A percentile compares a stretch with the other conserved stretches of the same genome.
Conservation (phyloP, 2,797 vertebrate species). For the Arctocebus calabarensis region DNA sequence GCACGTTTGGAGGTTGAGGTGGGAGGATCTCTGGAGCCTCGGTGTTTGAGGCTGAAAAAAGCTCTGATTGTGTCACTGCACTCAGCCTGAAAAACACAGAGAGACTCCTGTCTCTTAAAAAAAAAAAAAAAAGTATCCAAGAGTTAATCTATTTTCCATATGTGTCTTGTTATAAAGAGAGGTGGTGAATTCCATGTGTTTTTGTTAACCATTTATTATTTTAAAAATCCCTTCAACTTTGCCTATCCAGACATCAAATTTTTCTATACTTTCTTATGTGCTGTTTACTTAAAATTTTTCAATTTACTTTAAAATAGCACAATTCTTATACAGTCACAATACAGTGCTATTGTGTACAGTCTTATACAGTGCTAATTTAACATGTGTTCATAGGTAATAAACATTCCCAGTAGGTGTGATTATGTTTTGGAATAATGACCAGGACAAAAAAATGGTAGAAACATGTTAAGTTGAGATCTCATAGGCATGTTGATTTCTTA, state of each 20-base stretch:
- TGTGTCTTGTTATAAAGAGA: not conserved
- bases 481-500: not conserved
- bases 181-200: not conserved
- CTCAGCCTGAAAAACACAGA: not conserved
- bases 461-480: not conserved
- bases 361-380: not conserved
- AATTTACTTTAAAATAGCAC: not conserved
- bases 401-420: not conserved
- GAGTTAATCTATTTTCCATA: not conserved
- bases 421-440: not conserved
- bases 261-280: not conserved
- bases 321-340: not conserved
- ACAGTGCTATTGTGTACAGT: too few species aligned
- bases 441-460: not conserved
- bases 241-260: not conserved
- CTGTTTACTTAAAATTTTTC: not conserved
- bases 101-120: not conserved
- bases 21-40: not conserved
- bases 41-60: not conserved
- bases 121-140: not conserved
- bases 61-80: not conserved
- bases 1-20: not conserved
- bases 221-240: not conserved
- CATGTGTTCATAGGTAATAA: not conserved
- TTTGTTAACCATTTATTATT: slow-evolving; percentile 4